phyloP scores from a whole-genome alignment of 2,888 invertebrate genomes.

The Philhelius pedissequus region DNA sequence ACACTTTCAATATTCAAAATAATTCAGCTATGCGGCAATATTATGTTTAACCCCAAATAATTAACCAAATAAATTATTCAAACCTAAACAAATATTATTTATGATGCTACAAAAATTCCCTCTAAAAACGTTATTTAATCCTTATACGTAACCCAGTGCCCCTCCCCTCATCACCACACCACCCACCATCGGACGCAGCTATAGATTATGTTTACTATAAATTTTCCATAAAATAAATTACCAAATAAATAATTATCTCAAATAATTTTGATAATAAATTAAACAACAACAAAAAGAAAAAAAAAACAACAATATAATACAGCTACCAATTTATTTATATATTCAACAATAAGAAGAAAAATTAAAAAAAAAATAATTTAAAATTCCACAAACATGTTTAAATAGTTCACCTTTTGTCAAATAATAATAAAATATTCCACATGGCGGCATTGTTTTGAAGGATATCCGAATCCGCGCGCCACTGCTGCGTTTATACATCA shows the following conservation, averaged over 20 bases:
- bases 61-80: constrained; percentile 12
- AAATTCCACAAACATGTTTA: constrained; percentile 14
- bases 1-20: neutral
- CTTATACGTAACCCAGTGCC: too few species aligned
- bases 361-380: neutral
- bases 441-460: constrained; percentile 29
- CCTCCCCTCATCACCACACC: too few species aligned
- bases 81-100: constrained; percentile 20
- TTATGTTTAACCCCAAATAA: constrained; percentile 3
- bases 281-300: neutral
- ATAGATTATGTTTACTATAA: neutral
- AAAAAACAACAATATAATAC: neutral
- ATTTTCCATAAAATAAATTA: neutral
- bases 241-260: constrained; percentile 1
- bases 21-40: neutral
- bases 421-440: constrained; percentile 17
- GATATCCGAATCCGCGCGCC: constrained; percentile 38
- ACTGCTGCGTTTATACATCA: too few species aligned
- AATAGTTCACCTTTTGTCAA: constrained; percentile 34
- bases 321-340: neutral
- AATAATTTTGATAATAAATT: constrained; percentile 11
- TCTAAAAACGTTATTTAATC: neutral
- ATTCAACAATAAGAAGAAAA: too few species aligned
- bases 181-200: too few species aligned
- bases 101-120: neutral